Percentiles rank a stretch among this genome's conserved stretches.
Evolutionary conservation across 1,140 invertebrate species (phyloP).

Genomic region (Lasioglossum albipes): DNA sequence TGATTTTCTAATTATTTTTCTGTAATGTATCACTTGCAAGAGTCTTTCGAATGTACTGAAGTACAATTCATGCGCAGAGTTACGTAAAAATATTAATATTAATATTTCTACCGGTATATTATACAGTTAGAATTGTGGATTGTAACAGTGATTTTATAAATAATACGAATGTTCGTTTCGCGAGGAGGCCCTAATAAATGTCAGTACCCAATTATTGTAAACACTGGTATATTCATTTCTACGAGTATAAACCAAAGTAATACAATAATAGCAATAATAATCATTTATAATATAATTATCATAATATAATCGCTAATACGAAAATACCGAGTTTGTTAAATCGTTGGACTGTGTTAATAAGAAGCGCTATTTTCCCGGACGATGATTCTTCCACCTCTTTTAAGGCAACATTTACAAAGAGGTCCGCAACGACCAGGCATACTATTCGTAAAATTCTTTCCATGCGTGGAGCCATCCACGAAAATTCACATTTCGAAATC

Average conservation of each 20-base stretch:
- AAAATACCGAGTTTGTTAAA: constrained; percentile 60
- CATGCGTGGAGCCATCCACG: neutral
- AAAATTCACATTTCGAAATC: constrained; percentile 7
- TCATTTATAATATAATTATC: constrained; percentile 50
- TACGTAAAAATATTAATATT: neutral
- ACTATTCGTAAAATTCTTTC: neutral
- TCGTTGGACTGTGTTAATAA: constrained; percentile 43
- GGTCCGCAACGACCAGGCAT: neutral
- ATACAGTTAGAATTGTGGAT: neutral
- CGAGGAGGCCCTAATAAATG: neutral
- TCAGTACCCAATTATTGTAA: constrained; percentile 62
- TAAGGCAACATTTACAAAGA: constrained; percentile 14
- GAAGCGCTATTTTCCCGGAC: constrained; percentile 15
- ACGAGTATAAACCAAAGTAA: constrained; percentile 76
- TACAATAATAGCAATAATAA: constrained; percentile 68
- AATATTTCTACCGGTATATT: neutral
- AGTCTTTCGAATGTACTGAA: no score
- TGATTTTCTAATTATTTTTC: neutral
- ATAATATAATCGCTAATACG: constrained; percentile 69
- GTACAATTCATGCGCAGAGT: neutral
- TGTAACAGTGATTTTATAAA: neutral
- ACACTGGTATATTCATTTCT: constrained; percentile 78
- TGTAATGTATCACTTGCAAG: no score
- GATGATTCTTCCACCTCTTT: constrained; percentile 18
- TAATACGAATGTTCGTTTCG: neutral